These are phyloP conservation scores for Chaitophorus viminalis DNA, from an alignment of 2,888 invertebrate species.

Conservation along the genomic window DNA sequence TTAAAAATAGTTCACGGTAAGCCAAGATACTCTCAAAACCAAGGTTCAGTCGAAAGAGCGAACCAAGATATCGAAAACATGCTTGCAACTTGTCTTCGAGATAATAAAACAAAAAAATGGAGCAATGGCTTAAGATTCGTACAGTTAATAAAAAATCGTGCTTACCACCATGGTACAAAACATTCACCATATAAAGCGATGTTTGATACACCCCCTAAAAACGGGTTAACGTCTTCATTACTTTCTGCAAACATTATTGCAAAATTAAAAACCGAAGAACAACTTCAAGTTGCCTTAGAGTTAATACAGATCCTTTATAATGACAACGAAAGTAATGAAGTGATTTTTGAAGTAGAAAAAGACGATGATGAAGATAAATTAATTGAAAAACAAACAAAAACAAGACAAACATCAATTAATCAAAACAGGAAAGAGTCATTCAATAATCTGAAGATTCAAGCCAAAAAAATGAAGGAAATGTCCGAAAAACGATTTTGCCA, in stretches of 20 bases:
- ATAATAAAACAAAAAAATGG: slow-evolving; percentile 67
- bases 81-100: slow-evolving; percentile 66
- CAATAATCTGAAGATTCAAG: too few species aligned
- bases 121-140: slow-evolving; percentile 67
- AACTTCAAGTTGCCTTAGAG: slow-evolving; percentile 22
- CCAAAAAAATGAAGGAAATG: too few species aligned
- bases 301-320: too few species aligned
- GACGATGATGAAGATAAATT: too few species aligned
- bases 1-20: slow-evolving; percentile 67
- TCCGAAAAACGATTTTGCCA: too few species aligned
- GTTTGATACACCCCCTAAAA: slow-evolving; percentile 63
- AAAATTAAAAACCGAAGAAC: slow-evolving; percentile 58
- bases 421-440: too few species aligned
- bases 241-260: slow-evolving; percentile 54
- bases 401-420: too few species aligned
- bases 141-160: slow-evolving; percentile 68
- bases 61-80: slow-evolving; percentile 67
- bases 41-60: slow-evolving; percentile 66
- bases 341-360: too few species aligned
- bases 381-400: too few species aligned
- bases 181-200: slow-evolving; percentile 66
- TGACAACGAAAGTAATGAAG: too few species aligned
- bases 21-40: slow-evolving; percentile 66
- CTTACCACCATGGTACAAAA: slow-evolving; percentile 66
- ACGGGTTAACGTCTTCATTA: slow-evolving; percentile 65